Conservation (phyloP, 2,797 vertebrate genomes). For the Enteromius radiatus region DNA sequence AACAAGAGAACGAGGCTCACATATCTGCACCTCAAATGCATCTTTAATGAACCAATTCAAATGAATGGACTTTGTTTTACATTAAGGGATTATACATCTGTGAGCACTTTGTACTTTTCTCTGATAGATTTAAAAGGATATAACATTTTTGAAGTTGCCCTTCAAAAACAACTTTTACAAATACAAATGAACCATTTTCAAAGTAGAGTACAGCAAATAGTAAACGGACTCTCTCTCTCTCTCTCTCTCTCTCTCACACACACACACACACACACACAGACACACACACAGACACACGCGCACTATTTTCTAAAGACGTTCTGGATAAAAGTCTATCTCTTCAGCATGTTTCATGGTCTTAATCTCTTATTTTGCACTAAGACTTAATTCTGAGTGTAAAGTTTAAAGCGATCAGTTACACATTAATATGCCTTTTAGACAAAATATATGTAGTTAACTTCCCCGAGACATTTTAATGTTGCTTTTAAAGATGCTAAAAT, state of each 20-base stretch:
- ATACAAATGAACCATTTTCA: slow-evolving; percentile 65
- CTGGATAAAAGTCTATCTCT: slow-evolving; percentile 24
- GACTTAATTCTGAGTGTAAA: slow-evolving; percentile 21
- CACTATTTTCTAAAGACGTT: background rate
- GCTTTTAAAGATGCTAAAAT: slow-evolving; percentile 5
- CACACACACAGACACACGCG: background rate
- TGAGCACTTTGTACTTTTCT: slow-evolving; percentile 63
- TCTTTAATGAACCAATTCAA: slow-evolving; percentile 66
- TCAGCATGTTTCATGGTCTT: slow-evolving; percentile 8
- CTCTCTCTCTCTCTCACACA: background rate
- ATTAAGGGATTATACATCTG: slow-evolving; percentile 60
- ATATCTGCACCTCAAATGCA: slow-evolving; percentile 64
- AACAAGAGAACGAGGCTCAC: slow-evolving; percentile 36
- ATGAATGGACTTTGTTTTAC: slow-evolving; percentile 60
- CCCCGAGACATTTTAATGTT: background rate
- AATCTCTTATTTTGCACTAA: slow-evolving; percentile 34
- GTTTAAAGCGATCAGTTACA: slow-evolving; percentile 3
- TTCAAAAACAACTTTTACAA: slow-evolving; percentile 69
- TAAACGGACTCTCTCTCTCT: slow-evolving; percentile 34
- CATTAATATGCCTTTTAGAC: slow-evolving; percentile 18
- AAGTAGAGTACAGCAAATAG: slow-evolving; percentile 56
- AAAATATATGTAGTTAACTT: background rate
- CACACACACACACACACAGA: background rate
- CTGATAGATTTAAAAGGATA: slow-evolving; percentile 62
- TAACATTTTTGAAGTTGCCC: slow-evolving; percentile 65